These are phyloP conservation scores for Volucella bombylans DNA, from an alignment of 2,888 invertebrate species.

Conservation along the genomic window DNA sequence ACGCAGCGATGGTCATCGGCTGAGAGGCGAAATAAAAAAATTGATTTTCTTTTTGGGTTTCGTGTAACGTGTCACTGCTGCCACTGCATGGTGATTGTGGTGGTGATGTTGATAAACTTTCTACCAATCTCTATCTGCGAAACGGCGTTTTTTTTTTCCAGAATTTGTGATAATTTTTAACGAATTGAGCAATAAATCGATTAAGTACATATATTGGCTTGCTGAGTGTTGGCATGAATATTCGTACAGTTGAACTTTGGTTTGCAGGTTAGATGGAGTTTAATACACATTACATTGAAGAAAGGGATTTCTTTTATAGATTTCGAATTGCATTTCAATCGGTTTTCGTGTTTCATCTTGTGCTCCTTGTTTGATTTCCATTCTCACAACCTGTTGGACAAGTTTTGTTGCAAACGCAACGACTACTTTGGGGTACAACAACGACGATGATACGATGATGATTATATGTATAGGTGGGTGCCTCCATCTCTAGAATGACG, in stretches of 20 bases:
- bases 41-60: conserved; percentile 1
- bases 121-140: conserved; percentile 16
- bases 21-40: background rate
- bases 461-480: conserved; percentile 5
- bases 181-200: conserved; percentile 55
- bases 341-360: conserved; percentile 23
- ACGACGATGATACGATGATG: conserved; percentile 12
- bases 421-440: too few relatives aligned
- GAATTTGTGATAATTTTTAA: conserved; percentile 34
- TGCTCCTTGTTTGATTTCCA: conserved; percentile 29
- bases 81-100: conserved; percentile 8
- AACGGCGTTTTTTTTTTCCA: background rate
- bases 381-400: conserved; percentile 70
- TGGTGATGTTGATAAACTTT: conserved; percentile 53
- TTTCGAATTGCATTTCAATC: conserved; percentile 28
- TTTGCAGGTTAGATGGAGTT: conserved; percentile 1
- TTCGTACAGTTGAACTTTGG: conserved; percentile 33
- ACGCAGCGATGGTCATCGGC: conserved; percentile 21
- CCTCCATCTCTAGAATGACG: too few relatives aligned
- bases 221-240: conserved; percentile 1
- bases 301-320: conserved; percentile 1
- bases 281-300: background rate
- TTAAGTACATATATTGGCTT: background rate
- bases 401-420: conserved; percentile 48
- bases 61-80: conserved; percentile 62